phyloP scores from a whole-genome alignment of 2,888 invertebrate species.

The Linyphia triangularis region DNA sequence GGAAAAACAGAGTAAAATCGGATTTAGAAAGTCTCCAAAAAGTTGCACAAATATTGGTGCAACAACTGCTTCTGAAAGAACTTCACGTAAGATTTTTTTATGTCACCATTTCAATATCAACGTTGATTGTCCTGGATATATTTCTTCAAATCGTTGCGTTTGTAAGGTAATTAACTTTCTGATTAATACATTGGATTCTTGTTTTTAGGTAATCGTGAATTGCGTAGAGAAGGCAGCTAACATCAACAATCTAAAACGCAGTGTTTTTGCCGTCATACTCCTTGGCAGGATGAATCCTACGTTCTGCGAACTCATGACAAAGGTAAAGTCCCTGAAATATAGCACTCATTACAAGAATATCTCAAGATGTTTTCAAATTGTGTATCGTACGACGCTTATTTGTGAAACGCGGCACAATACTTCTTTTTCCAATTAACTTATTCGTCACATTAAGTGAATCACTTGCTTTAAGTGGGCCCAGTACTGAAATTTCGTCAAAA shows the following conservation, averaged over 20 bases:
- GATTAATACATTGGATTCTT: background rate
- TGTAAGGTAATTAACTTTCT: too few species aligned
- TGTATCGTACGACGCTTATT: too few species aligned
- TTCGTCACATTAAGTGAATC: too few species aligned
- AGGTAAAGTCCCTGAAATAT: constrained; percentile 77
- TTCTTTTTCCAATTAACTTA: too few species aligned
- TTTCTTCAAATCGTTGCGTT: too few species aligned
- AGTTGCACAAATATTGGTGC: constrained; percentile 28
- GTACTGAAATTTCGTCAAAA: too few species aligned
- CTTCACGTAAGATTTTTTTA: constrained; percentile 43
- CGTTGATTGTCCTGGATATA: background rate
- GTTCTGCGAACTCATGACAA: constrained; percentile 80
- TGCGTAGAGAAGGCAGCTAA: constrained; percentile 78
- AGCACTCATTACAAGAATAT: background rate
- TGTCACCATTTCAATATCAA: background rate
- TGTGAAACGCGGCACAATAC: too few species aligned
- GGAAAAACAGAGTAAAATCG: constrained; percentile 34
- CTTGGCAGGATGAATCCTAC: constrained; percentile 80
- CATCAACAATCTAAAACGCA: constrained; percentile 78
- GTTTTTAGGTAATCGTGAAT: constrained; percentile 78
- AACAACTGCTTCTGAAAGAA: constrained; percentile 43
- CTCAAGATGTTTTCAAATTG: too few species aligned
- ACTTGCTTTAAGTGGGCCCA: too few species aligned
- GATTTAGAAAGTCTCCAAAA: constrained; percentile 54
- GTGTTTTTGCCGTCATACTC: constrained; percentile 79